phyloP scores from a whole-genome alignment of 2,888 invertebrate species.

The Aphidoletes aphidimyza region DNA sequence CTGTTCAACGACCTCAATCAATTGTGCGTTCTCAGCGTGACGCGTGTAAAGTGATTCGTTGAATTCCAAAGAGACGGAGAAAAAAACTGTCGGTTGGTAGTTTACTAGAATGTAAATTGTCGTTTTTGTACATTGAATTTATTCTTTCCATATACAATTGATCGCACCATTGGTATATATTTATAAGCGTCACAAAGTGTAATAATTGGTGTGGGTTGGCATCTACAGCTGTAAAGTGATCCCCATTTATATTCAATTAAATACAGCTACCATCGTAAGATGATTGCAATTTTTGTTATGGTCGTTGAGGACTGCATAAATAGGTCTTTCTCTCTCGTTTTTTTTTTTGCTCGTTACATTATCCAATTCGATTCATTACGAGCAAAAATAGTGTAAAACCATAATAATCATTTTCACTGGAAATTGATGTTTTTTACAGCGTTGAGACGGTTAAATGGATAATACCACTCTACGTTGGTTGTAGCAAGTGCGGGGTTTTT shows the following conservation, averaged over 20 bases:
- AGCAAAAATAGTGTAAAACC: too few species aligned
- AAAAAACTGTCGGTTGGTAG: not conserved
- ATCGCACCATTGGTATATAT: not conserved
- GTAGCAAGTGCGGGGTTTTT: too few species aligned
- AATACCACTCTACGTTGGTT: too few species aligned
- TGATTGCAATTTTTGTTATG: not conserved
- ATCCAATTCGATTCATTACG: too few species aligned
- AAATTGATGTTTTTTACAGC: too few species aligned
- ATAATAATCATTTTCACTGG: too few species aligned
- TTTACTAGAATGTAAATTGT: not conserved
- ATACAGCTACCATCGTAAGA: not conserved
- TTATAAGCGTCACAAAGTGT: not conserved
- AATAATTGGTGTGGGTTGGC: not conserved
- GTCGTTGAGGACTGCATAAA: not conserved
- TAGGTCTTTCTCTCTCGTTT: not conserved
- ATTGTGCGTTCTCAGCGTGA: not conserved
- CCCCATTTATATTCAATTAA: not conserved
- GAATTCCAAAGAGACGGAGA: not conserved
- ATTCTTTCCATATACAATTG: conserved; percentile 2
- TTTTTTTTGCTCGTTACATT: too few species aligned
- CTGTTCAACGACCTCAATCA: not conserved
- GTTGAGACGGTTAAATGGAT: too few species aligned
- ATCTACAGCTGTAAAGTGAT: not conserved
- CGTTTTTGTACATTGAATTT: not conserved
- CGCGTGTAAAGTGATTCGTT: not conserved